Base-by-base conservation (phyloP, 2,797 vertebrate species). In the Peromyscus attwateri region DNA sequence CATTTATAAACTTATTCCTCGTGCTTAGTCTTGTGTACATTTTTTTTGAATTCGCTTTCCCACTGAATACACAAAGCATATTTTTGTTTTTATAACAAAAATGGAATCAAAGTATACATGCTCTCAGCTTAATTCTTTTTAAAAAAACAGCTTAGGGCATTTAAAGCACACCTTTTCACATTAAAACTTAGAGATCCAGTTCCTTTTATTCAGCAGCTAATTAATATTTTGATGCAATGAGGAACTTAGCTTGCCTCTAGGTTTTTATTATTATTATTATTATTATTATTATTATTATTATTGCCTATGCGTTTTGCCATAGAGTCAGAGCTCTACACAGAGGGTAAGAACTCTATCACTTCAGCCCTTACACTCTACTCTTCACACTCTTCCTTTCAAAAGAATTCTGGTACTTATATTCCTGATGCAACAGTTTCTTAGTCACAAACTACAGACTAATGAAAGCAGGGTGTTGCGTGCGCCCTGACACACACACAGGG, bases 111-210 rank as follows among this genome's bases (percentile, higher is more conserved):
- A 88, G 17, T 29, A 82, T 37, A 64, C 9, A 84, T 55, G 1
- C 49, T 87, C 9, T 62, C 55, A 21, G 29, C 55, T 83, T 96
- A 97, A 83, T 87, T 92, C 25, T 40, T 70, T 95, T 79, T 70
- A 27, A 64, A 92, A 92, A 68, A 87, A 49, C 60, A 91, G 13
- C 52, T 55, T 89, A 82, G 81, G 52, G 10, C 5, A 82, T 92
- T 83, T 93, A 87, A 52, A 31, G 29, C 25, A 71, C 13, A 75
- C 64, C 2, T 49, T 95, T 95, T 81, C 46, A 46, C 25, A 25
- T 46, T 37, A 73, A 87, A 85, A 68, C 14, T n/a, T 62, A 23
- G 6, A 37, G 25, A 43, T 68, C 9, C 2, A 49, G 25, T 34
- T 93, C 29, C 79, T 89, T 95, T 95, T 82, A 75, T 76, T 75